phyloP scores from a whole-genome alignment of 2,113 vertebrate species.

The Eulemur macaco region DNA sequence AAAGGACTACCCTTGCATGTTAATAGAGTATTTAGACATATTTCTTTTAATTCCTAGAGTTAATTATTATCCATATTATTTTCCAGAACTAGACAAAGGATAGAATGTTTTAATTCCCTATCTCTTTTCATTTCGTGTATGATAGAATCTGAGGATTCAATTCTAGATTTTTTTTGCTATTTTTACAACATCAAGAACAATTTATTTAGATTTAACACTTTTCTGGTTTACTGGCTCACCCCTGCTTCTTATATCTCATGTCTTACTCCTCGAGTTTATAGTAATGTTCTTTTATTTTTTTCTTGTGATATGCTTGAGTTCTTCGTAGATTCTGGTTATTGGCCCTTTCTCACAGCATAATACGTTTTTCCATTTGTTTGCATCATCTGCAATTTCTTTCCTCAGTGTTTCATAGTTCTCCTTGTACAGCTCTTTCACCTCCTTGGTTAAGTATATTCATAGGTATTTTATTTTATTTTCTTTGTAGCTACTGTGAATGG shows the following conservation, averaged over 20 bases:
- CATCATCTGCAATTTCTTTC: too few relatives aligned
- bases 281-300: not conserved
- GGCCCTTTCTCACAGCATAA: too few relatives aligned
- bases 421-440: too few relatives aligned
- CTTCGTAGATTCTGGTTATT: too few relatives aligned
- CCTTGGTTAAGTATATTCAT: too few relatives aligned
- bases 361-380: too few relatives aligned
- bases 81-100: not conserved
- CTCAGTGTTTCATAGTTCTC: too few relatives aligned
- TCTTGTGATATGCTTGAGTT: too few relatives aligned
- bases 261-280: not conserved
- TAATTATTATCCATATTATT: not conserved
- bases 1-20: not conserved
- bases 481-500: too few relatives aligned
- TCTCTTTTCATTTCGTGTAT: not conserved
- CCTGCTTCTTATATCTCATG: not conserved
- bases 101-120: not conserved
- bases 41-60: not conserved
- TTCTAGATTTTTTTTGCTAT: not conserved
- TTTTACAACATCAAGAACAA: not conserved
- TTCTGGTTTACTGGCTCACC: not conserved
- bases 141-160: not conserved
- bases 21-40: not conserved
- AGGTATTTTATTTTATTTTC: too few relatives aligned
- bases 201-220: not conserved